Conservation (phyloP, 2,888 invertebrate genomes). For the Anagyrus pseudococci region DNA sequence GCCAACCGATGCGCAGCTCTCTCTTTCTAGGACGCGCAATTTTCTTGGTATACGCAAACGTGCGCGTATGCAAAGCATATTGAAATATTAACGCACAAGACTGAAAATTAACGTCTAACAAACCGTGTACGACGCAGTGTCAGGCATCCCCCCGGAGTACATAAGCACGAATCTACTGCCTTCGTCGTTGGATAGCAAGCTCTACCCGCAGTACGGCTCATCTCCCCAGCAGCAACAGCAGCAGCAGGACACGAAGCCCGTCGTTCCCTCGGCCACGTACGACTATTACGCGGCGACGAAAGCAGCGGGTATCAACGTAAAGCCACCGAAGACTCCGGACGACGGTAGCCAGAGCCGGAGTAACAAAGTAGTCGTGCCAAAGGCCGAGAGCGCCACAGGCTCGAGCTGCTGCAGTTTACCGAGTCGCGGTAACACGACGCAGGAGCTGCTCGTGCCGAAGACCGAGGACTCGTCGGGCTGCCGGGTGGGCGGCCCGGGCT, state of each 20-base stretch:
- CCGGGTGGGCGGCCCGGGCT: slow-evolving; percentile 15
- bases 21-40: too few relatives aligned
- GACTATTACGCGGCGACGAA: slow-evolving; percentile 56
- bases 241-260: slow-evolving; percentile 54
- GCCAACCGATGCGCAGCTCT: too few relatives aligned
- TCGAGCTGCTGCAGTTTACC: slow-evolving; percentile 61
- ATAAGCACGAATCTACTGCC: slow-evolving; percentile 58
- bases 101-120: too few relatives aligned
- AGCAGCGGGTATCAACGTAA: slow-evolving; percentile 60
- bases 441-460: slow-evolving; percentile 72
- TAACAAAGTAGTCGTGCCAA: slow-evolving; percentile 52
- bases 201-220: slow-evolving; percentile 55
- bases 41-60: too few relatives aligned
- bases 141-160: slow-evolving; percentile 58
- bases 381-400: slow-evolving; percentile 56
- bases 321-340: slow-evolving; percentile 65
- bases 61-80: too few relatives aligned
- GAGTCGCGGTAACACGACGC: slow-evolving; percentile 52
- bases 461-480: slow-evolving; percentile 63
- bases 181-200: slow-evolving; percentile 56
- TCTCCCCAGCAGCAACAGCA: too few relatives aligned
- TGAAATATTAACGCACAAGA: too few relatives aligned
- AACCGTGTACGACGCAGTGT: slow-evolving; percentile 50
- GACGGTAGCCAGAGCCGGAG: slow-evolving; percentile 49
- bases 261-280: slow-evolving; percentile 54